These are phyloP conservation scores for Salpingus planirostris DNA, from an alignment of 2,888 invertebrate genomes.

Conservation along the genomic window DNA sequence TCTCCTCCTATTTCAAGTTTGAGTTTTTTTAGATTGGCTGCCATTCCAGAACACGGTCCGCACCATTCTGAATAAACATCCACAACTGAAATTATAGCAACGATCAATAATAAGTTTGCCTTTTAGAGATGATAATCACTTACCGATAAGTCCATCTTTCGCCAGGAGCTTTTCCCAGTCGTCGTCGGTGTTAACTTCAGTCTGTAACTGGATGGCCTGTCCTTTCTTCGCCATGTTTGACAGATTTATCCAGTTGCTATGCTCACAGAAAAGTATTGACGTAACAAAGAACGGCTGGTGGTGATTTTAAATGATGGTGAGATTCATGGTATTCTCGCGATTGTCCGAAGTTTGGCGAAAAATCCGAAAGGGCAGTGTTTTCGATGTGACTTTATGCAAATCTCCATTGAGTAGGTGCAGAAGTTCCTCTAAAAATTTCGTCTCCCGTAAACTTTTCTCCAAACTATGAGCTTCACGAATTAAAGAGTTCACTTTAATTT, in stretches of 20 bases:
- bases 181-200: slow-evolving; percentile 73
- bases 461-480: slow-evolving; percentile 44
- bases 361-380: slow-evolving; percentile 27
- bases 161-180: slow-evolving; percentile 74
- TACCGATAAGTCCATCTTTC: slow-evolving; percentile 68
- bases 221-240: slow-evolving; percentile 76
- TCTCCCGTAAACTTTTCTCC: slow-evolving; percentile 43
- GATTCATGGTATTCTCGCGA: slow-evolving; percentile 11
- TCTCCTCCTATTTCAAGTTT: slow-evolving; percentile 85
- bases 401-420: slow-evolving; percentile 48
- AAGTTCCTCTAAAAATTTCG: slow-evolving; percentile 49
- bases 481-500: slow-evolving; percentile 26
- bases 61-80: slow-evolving; percentile 90
- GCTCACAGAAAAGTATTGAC: background rate
- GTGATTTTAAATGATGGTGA: too few relatives aligned
- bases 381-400: slow-evolving; percentile 34
- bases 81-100: slow-evolving; percentile 60
- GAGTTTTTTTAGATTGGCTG: slow-evolving; percentile 72
- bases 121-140: slow-evolving; percentile 19
- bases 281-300: too few relatives aligned
- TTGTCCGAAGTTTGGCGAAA: slow-evolving; percentile 13
- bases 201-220: slow-evolving; percentile 66
- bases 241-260: slow-evolving; percentile 6
- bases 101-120: slow-evolving; percentile 29
- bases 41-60: slow-evolving; percentile 81